A percentile compares a stretch with the other conserved stretches of the same genome.
Conservation (phyloP, 2,888 invertebrate species). For the Hanleya hanleyi region DNA sequence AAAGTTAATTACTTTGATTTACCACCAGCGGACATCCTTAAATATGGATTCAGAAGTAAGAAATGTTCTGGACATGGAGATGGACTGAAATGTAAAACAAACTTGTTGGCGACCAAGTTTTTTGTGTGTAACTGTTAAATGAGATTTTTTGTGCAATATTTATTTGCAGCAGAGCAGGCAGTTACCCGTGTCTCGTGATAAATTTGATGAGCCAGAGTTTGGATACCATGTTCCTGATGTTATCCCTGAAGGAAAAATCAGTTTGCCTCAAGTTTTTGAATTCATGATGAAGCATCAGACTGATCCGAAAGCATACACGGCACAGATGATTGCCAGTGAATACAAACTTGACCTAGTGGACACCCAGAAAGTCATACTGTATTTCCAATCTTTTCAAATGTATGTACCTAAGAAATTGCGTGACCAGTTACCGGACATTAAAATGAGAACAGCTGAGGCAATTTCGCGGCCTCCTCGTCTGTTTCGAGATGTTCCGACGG, state of each 20-base stretch:
- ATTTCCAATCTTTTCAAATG: neutral
- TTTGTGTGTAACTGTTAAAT: too few relatives aligned
- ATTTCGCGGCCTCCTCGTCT: neutral
- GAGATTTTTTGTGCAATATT: too few relatives aligned
- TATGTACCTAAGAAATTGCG: slow-evolving; percentile 3
- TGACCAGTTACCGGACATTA: too few relatives aligned
- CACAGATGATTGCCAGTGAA: neutral
- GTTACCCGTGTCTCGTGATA: neutral
- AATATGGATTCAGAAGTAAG: too few relatives aligned
- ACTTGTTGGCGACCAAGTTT: too few relatives aligned
- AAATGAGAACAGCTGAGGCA: neutral
- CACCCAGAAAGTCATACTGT: neutral
- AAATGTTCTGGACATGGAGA: too few relatives aligned
- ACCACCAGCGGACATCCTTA: too few relatives aligned
- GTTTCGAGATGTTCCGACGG: neutral
- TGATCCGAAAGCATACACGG: neutral
- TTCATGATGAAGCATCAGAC: neutral
- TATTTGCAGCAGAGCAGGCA: neutral
- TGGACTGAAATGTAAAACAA: too few relatives aligned
- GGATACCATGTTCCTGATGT: neutral
- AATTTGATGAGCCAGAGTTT: neutral
- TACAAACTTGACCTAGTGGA: neutral
- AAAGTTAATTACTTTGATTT: too few relatives aligned
- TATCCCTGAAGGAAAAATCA: neutral
- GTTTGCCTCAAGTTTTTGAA: neutral